phyloP scores from a whole-genome alignment of 1,140 invertebrate species.

The Drosophila subobscura region DNA sequence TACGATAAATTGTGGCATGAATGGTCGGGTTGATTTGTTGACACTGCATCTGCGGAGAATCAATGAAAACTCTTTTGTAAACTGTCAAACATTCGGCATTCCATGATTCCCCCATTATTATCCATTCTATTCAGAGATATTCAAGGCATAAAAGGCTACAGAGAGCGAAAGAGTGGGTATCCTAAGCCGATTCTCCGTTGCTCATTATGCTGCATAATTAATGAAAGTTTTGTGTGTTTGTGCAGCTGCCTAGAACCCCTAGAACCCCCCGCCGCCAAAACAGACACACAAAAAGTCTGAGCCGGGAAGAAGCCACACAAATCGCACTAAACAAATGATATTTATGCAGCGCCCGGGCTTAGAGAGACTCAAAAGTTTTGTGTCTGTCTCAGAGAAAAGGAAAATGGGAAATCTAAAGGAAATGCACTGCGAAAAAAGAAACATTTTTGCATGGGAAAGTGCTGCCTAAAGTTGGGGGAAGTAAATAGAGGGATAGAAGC shows the following conservation, averaged over 20 bases:
- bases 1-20: slow-evolving; percentile 23
- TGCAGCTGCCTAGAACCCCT: slow-evolving; percentile 45
- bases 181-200: slow-evolving; percentile 20
- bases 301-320: slow-evolving; percentile 35
- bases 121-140: slow-evolving; percentile 45
- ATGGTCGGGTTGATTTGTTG: slow-evolving; percentile 38
- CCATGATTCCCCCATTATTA: no score
- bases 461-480: no score
- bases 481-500: no score
- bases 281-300: not conserved
- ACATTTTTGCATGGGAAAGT: no score
- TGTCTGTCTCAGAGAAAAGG: not conserved
- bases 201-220: slow-evolving; percentile 69
- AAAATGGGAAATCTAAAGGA: not conserved
- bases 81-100: not conserved
- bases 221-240: slow-evolving; percentile 59
- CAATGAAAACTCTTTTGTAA: slow-evolving; percentile 40
- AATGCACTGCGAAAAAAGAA: no score
- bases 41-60: slow-evolving; percentile 21
- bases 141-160: no score
- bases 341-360: slow-evolving; percentile 63
- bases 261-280: not conserved
- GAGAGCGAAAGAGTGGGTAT: slow-evolving; percentile 8
- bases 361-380: slow-evolving; percentile 61
- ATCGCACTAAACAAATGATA: slow-evolving; percentile 68